Evolutionary conservation across 2,888 invertebrate species (phyloP).

Genomic region (Cataglyphis albicans): DNA sequence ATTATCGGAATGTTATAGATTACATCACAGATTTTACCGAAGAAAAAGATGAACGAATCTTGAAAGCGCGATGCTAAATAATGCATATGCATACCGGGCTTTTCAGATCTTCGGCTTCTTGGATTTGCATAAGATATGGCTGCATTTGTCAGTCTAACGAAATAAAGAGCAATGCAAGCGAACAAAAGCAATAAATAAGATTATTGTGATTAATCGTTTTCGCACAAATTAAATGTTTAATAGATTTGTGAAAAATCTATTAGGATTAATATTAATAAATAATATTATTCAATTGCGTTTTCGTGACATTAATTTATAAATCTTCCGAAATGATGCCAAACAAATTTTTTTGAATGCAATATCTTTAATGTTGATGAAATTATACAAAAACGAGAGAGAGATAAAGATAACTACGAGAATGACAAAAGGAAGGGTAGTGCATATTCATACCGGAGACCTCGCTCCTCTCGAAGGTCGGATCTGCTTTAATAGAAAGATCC

Average conservation of each 20-base stretch:
- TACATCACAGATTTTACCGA: not conserved
- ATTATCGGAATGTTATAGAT: constrained; percentile 13
- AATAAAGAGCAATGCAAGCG: not conserved
- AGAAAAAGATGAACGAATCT: constrained; percentile 4
- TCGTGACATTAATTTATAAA: constrained; percentile 5
- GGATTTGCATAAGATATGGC: not conserved
- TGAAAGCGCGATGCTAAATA: constrained; percentile 22
- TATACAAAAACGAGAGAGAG: not conserved
- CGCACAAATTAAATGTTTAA: not conserved
- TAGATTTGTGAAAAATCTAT: not conserved
- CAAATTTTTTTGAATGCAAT: not conserved
- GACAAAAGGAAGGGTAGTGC: not conserved
- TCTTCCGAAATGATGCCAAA: constrained; percentile 28
- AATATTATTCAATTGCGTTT: constrained; percentile 22
- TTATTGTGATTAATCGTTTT: not conserved
- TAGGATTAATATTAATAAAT: constrained; percentile 8
- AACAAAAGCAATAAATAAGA: not conserved
- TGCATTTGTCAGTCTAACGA: not conserved
- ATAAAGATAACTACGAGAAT: not conserved
- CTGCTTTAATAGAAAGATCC: constrained; percentile 27
- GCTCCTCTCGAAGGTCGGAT: not conserved
- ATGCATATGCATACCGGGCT: not conserved
- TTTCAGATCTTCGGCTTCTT: not conserved
- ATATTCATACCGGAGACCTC: not conserved
- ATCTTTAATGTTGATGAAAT: not conserved